These are phyloP conservation scores for Serilophus lunatus DNA, from an alignment of 2,113 vertebrate genomes.

Conservation along the genomic window DNA sequence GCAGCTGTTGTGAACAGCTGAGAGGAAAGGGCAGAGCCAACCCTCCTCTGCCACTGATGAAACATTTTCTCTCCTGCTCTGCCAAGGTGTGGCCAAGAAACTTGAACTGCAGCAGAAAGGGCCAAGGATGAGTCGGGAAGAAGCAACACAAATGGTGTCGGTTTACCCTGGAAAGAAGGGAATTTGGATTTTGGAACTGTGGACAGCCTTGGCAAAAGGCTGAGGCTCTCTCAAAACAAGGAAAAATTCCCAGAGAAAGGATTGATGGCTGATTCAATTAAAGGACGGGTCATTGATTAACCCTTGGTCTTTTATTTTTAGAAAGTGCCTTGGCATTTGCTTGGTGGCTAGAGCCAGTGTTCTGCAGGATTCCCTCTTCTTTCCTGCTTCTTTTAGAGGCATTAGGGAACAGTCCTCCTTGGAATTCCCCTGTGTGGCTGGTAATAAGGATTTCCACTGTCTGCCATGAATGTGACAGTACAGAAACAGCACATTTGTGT, in stretches of 20 bases:
- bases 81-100: neutral
- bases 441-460: neutral
- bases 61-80: neutral
- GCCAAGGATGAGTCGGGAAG: neutral
- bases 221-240: neutral
- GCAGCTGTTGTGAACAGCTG: neutral
- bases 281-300: neutral
- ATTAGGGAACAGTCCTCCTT: neutral
- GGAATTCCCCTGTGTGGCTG: neutral
- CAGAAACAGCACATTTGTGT: rapidly evolving
- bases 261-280: neutral
- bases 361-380: neutral
- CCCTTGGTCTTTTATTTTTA: neutral
- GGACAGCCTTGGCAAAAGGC: neutral
- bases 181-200: neutral
- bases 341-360: neutral
- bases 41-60: neutral
- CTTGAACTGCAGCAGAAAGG: neutral
- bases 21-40: conserved; percentile 14
- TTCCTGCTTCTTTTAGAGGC: neutral
- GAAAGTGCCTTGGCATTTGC: rapidly evolving
- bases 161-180: neutral
- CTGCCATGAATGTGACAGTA: neutral
- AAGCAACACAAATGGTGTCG: neutral
- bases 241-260: neutral